Evolutionary conservation across 2,113 vertebrate species (phyloP).

Genomic region (Verasper variegatus): DNA sequence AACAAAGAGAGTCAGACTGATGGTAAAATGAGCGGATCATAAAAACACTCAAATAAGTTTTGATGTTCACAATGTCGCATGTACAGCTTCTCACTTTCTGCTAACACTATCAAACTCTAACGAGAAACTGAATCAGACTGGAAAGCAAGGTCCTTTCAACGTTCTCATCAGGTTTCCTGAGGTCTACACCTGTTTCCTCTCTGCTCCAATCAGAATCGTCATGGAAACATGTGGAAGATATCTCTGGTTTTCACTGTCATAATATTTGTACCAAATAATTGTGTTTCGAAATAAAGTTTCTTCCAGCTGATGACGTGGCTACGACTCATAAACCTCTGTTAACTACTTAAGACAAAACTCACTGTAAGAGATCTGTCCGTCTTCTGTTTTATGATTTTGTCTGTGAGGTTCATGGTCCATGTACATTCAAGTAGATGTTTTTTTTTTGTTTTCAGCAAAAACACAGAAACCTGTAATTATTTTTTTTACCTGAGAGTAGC

Average conservation of each 20-base stretch:
- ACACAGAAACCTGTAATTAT: too few relatives aligned
- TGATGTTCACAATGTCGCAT: background rate
- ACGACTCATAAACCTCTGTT: slow-evolving; percentile 28
- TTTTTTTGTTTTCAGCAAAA: too few relatives aligned
- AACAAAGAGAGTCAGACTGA: slow-evolving; percentile 37
- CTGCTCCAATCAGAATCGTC: background rate
- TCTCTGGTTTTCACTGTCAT: background rate
- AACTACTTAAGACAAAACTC: background rate
- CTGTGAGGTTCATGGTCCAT: too few relatives aligned
- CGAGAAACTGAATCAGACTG: slow-evolving; percentile 15
- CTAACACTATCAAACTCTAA: slow-evolving; percentile 21
- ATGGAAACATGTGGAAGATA: background rate
- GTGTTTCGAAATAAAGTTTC: slow-evolving; percentile 63
- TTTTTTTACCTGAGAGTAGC: too few relatives aligned
- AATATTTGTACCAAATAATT: slow-evolving; percentile 51
- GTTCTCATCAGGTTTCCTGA: background rate
- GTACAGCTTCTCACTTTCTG: slow-evolving; percentile 19
- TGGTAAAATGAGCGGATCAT: slow-evolving; percentile 3
- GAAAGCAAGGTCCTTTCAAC: background rate
- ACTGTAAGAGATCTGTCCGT: too few relatives aligned
- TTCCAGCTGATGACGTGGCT: slow-evolving; percentile 39
- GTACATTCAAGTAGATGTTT: too few relatives aligned
- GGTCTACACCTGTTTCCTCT: background rate
- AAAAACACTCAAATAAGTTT: slow-evolving; percentile 2
- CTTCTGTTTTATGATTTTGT: background rate